These are phyloP conservation scores for Apis cerana DNA, from an alignment of 1,140 invertebrate genomes.

Conservation along the genomic window DNA sequence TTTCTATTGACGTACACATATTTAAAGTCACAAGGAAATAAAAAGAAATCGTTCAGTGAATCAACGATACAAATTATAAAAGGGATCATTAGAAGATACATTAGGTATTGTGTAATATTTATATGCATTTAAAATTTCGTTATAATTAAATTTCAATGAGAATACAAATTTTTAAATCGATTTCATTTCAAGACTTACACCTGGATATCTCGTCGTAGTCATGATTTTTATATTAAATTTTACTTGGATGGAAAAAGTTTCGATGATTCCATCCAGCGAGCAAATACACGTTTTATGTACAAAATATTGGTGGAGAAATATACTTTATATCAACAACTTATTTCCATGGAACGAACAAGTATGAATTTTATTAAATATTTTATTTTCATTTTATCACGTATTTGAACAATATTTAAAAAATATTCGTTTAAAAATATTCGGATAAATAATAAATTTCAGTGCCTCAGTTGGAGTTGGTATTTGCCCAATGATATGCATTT, in stretches of 20 bases:
- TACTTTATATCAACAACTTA: constrained; percentile 85
- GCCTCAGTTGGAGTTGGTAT: constrained; percentile 92
- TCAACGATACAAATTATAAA: constrained; percentile 67
- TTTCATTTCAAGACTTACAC: constrained; percentile 77
- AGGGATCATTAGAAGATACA: constrained; percentile 73
- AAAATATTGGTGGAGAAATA: constrained; percentile 85
- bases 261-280: constrained; percentile 78
- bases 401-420: no score
- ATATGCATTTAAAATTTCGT: rapidly evolving
- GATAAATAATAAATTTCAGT: constrained; percentile 77
- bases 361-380: constrained; percentile 37
- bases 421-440: no score
- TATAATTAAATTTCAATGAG: rapidly evolving
- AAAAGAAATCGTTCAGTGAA: constrained; percentile 60
- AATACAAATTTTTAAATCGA: background rate
- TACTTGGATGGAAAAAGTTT: constrained; percentile 78
- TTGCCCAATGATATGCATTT: constrained; percentile 91
- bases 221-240: constrained; percentile 80
- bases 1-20: constrained; percentile 78
- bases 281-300: constrained; percentile 81
- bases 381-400: background rate
- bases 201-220: constrained; percentile 80
- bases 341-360: constrained; percentile 81
- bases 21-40: constrained; percentile 67
- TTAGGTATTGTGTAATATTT: constrained; percentile 70